Percentiles rank a stretch among this genome's conserved stretches.
Evolutionary conservation across 2,888 invertebrate species (phyloP).

Genomic region (Gortyna flavago): DNA sequence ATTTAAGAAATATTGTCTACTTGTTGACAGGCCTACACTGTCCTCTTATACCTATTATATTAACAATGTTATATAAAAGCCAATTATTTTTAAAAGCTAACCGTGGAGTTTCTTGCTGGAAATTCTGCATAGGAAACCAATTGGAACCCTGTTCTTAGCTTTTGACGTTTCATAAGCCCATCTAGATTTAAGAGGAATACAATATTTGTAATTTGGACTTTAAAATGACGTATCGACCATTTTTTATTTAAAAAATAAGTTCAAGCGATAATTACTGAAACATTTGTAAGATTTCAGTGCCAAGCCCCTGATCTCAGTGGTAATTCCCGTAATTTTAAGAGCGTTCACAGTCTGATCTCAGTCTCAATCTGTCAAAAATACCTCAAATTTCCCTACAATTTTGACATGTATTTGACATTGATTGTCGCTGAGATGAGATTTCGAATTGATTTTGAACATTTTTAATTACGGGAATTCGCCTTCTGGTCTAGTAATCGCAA

Average conservation of each 20-base stretch:
- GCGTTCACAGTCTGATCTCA: too few relatives aligned
- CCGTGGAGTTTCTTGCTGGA: neutral
- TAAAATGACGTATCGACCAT: neutral
- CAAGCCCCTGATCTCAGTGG: neutral
- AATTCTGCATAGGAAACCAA: neutral
- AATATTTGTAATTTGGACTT: neutral
- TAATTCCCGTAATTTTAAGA: too few relatives aligned
- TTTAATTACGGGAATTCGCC: too few relatives aligned
- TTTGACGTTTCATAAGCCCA: neutral
- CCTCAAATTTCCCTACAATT: too few relatives aligned
- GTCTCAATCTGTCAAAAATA: too few relatives aligned
- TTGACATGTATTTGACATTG: too few relatives aligned
- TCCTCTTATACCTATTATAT: neutral
- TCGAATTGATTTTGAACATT: too few relatives aligned
- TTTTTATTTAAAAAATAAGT: too few relatives aligned
- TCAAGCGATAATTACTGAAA: neutral
- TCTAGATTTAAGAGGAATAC: neutral
- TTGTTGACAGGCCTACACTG: neutral
- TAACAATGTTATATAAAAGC: neutral
- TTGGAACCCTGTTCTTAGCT: neutral
- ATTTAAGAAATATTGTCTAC: neutral
- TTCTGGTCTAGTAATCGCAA: too few relatives aligned
- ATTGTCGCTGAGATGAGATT: too few relatives aligned
- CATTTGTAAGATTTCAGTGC: neutral
- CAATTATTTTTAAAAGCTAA: neutral